Evolutionary conservation across 1,140 invertebrate genomes (phyloP), one percentile per base, ranked within the genome.

Genomic region (Proales similis): DNA sequence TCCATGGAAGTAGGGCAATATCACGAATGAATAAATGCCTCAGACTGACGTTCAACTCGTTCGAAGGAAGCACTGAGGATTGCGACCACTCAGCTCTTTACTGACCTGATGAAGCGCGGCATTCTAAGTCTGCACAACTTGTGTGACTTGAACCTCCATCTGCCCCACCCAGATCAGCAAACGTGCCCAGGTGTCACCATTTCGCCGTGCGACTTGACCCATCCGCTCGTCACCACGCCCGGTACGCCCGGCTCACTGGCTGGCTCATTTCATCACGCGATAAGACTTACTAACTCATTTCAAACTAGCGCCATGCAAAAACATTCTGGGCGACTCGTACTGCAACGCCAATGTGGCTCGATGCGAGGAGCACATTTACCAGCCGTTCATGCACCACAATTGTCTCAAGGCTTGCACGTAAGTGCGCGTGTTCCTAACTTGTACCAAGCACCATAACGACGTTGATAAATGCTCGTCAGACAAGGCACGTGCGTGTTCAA

Each of bases 321-420:
- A 63, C 29, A 30, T 33, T 39, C 9, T 48, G 9, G 61, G 61
- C 20, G 61, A 48, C 19, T 22, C 19, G 9, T 63, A 63, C 30
- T 63, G 61, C 12, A 63, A 38, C 6, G 19, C 43, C 12, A 36
- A 48, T 47, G 26, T 14, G 5, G 19, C 27, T 17, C 24, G 39
- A 30, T 63, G 61, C 19, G 17, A 5, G 19, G 45, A 63, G 6
- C 43, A 33, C 30, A 14, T 63, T 9, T 63, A 22, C 14, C 30
- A 47, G 43, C 7, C 45, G 14, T 48, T 63, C 19, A 63, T 63
- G 61, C 39, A 45, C 2, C 19, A 48, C 9, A 47, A 63, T 48
- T 63, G 61, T 6, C 49, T 17, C 24, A 63, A 63, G 42, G 29
- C 61, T 2, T 63, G 61, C 61, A 61, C 57, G 57, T 61, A 61